These are phyloP conservation scores for Podiceps cristatus DNA, from an alignment of 2,113 vertebrate genomes.

Conservation along the genomic window DNA sequence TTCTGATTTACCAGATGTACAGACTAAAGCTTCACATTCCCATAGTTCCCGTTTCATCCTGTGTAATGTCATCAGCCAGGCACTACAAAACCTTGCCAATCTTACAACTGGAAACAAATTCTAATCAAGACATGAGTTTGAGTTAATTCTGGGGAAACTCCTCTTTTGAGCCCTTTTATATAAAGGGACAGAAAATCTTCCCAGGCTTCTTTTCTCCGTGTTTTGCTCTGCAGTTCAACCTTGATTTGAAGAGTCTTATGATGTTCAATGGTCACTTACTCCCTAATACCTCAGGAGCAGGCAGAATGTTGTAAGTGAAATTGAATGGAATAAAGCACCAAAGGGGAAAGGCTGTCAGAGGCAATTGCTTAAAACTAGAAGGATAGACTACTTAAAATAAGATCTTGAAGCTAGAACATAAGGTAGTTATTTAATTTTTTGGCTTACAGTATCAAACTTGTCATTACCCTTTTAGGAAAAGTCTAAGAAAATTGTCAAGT, in stretches of 20 bases:
- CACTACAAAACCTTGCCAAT: neutral
- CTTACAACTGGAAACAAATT: neutral
- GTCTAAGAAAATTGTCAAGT: conserved; percentile 41
- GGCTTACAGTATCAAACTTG: conserved; percentile 47
- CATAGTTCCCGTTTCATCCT: neutral
- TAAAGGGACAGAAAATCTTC: neutral
- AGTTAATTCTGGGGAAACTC: neutral
- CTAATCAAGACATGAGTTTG: neutral
- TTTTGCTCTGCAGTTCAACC: conserved; percentile 26
- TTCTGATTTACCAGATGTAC: neutral
- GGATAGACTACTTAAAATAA: conserved; percentile 57
- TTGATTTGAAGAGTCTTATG: conserved; percentile 22
- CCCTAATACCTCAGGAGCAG: neutral
- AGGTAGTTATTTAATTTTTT: conserved; percentile 64
- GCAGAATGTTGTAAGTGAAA: conserved; percentile 13
- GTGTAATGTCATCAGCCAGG: neutral
- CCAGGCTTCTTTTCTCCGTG: neutral
- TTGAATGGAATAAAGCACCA: conserved; percentile 25
- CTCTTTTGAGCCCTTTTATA: neutral
- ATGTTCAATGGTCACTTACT: conserved; percentile 44
- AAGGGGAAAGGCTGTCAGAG: conserved; percentile 46
- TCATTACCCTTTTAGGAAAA: conserved; percentile 57
- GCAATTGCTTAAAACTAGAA: conserved; percentile 53
- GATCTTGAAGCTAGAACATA: conserved; percentile 49
- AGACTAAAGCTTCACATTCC: neutral